A percentile compares a stretch with the other conserved stretches of the same genome.
Conservation (phyloP, 2,888 invertebrate species). For the Aporophyla nigra region DNA sequence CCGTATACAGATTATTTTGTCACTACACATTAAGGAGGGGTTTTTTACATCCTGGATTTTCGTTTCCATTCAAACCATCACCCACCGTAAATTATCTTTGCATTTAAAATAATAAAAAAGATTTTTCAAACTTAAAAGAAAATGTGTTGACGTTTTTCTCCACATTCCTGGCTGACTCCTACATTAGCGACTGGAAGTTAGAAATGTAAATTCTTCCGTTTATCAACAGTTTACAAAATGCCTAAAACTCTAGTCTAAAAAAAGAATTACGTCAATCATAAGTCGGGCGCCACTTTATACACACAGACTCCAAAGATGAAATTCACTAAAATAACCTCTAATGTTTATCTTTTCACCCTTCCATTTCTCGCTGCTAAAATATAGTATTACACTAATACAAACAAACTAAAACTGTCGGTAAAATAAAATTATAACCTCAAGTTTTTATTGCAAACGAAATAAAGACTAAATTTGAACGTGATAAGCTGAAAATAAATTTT, state of each 20-base stretch:
- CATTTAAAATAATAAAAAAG: background rate
- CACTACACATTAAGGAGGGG: background rate
- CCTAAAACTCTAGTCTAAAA: constrained; percentile 70
- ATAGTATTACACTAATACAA: constrained; percentile 88
- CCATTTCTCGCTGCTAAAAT: constrained; percentile 88
- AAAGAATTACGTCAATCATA: constrained; percentile 85
- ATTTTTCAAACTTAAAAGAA: constrained; percentile 11
- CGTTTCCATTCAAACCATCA: background rate
- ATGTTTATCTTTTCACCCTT: constrained; percentile 90
- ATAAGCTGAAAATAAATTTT: constrained; percentile 73
- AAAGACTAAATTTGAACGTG: constrained; percentile 72
- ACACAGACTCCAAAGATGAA: constrained; percentile 85
- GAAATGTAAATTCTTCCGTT: constrained; percentile 40
- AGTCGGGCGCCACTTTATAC: constrained; percentile 87
- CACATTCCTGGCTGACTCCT: constrained; percentile 1
- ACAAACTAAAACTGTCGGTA: constrained; percentile 65
- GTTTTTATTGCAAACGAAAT: constrained; percentile 58
- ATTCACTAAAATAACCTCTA: constrained; percentile 89
- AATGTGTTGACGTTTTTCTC: background rate
- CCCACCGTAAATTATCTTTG: background rate
- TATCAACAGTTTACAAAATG: constrained; percentile 61
- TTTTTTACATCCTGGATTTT: background rate
- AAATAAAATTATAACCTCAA: constrained; percentile 47
- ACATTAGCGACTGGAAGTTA: constrained; percentile 34
- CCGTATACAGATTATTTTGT: background rate